Evolutionary conservation across 2,888 invertebrate species (phyloP).

Genomic region (Eupithecia vulgata): DNA sequence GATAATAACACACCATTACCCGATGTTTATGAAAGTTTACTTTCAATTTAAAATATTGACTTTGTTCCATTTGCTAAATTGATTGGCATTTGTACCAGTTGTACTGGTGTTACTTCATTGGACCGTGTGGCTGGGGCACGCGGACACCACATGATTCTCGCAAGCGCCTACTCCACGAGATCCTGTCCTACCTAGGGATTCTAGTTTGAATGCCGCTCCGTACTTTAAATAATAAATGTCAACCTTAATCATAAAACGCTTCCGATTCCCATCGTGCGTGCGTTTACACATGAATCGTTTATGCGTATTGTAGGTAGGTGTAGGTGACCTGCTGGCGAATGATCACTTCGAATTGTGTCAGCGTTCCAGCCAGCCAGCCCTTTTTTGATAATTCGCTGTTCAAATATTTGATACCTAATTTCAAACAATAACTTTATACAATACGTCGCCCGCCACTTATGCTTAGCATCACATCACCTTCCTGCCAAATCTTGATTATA

Average conservation of each 20-base stretch:
- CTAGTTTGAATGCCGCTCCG: background rate
- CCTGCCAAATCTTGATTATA: slow-evolving; percentile 28
- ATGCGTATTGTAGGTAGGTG: background rate
- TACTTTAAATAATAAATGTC: slow-evolving; percentile 20
- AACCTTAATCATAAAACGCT: slow-evolving; percentile 8
- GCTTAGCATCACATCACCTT: slow-evolving; percentile 21
- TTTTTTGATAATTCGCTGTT: slow-evolving; percentile 5
- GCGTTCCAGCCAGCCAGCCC: background rate
- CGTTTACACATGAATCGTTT: background rate
- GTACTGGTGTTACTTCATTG: background rate
- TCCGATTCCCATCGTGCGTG: slow-evolving; percentile 13
- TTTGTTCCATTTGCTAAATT: slow-evolving; percentile 32
- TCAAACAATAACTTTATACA: slow-evolving; percentile 15
- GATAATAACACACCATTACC: slow-evolving; percentile 19
- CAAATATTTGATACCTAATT: slow-evolving; percentile 12
- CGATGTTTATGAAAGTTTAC: slow-evolving; percentile 24
- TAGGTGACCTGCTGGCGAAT: background rate
- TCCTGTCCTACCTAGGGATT: slow-evolving; percentile 13
- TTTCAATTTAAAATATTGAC: slow-evolving; percentile 16
- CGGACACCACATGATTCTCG: slow-evolving; percentile 7
- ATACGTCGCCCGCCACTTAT: background rate
- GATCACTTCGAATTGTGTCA: background rate
- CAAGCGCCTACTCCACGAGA: background rate
- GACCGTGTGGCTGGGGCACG: background rate
- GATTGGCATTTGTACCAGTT: slow-evolving; percentile 5